These are phyloP conservation scores for Mesoligia furuncula DNA, from an alignment of 2,888 invertebrate genomes.

Conservation along the genomic window DNA sequence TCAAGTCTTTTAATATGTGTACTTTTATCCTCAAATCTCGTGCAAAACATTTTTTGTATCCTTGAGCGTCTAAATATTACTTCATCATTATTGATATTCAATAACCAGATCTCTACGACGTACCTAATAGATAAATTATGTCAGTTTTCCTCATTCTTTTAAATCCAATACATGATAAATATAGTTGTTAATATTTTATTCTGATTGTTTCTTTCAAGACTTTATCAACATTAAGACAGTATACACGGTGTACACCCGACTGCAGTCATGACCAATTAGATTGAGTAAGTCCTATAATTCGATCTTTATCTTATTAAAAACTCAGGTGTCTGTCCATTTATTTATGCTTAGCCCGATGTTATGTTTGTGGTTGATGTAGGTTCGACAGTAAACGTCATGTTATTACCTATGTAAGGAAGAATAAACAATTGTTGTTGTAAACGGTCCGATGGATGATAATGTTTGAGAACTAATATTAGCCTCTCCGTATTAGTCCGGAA, in stretches of 20 bases:
- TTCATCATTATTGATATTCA: slow-evolving; percentile 16
- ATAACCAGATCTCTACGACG: slow-evolving; percentile 11
- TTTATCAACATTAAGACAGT: slow-evolving; percentile 20
- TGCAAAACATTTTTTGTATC: slow-evolving; percentile 18
- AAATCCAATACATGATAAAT: slow-evolving; percentile 5
- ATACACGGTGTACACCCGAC: background rate
- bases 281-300: slow-evolving; percentile 26
- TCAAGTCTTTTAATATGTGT: background rate
- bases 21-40: background rate
- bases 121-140: slow-evolving; percentile 4
- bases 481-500: slow-evolving; percentile 34
- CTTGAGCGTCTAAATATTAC: background rate
- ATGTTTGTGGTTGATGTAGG: slow-evolving; percentile 4
- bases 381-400: slow-evolving; percentile 1
- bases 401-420: background rate
- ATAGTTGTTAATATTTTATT: slow-evolving; percentile 18
- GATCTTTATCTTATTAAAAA: slow-evolving; percentile 38
- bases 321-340: background rate
- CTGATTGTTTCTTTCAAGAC: slow-evolving; percentile 17
- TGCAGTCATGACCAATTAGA: slow-evolving; percentile 28
- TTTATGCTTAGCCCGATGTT: background rate
- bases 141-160: slow-evolving; percentile 31
- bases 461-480: slow-evolving; percentile 29
- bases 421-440: background rate
- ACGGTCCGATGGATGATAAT: background rate